Base-by-base conservation (phyloP, 1,140 invertebrate genomes). In the Drosophila auraria region DNA sequence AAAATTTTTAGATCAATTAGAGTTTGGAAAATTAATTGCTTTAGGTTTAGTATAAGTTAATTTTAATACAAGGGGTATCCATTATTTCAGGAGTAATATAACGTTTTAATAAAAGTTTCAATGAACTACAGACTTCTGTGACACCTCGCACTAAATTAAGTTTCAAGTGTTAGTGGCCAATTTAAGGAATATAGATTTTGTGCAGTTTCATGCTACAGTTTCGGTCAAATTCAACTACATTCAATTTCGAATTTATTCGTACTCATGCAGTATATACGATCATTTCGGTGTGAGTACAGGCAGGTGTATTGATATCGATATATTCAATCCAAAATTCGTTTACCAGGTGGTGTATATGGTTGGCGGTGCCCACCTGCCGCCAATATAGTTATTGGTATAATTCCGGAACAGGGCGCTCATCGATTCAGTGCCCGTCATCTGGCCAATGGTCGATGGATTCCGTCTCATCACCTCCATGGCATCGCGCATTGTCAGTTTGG, bases 401-500 rank as follows among this genome's bases (percentile, higher is more conserved):
- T 97, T 97, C 80, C 97, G 95, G 93, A 98, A 97, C 87, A 98
- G 96, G 40, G 96, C 96, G 40, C 97, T 97, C 96, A 98, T 97
- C 64, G 97, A 98, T 84, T 98, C 97, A 6, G 97, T 96, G 27
- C 96, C 96, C 70, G 96, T 96, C 91, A 97, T 97, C 92, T 96
- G 96, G 61, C 96, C 96, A 82, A 97, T 96, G 8, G 96, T 97
- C 45, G 96, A 97, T 25, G 96, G 97, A 93, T 97, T 98, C 81
- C 96, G 95, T 87, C 95, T 95, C 95, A 98, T 97, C 79, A 97
- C 97, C 81, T 98, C 96, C 93, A 99, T 96, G 15, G 98, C 98
- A 93, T 99, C 98, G 84, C 96, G 96, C 96, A 98, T 97, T 30
- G 97, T 97, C 51, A 99, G 94, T 92, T 98, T 98, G 6, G 97